Percentiles rank a stretch among this genome's conserved stretches.
Conservation (phyloP, 64 coral and sea anemone genomes). For the Pachyseris speciosa region DNA sequence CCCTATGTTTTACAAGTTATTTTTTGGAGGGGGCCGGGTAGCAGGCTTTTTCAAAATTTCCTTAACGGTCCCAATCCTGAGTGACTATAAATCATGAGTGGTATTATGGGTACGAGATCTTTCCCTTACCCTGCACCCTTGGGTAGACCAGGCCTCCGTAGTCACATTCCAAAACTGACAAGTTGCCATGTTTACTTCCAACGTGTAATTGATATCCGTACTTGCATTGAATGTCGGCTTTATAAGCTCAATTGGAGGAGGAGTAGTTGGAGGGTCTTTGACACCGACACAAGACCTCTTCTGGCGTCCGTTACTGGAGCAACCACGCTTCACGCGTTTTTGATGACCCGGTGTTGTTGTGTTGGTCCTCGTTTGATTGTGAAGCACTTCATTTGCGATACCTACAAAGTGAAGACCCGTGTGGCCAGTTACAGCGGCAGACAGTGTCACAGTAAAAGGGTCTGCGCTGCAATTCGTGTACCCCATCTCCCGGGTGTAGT, state of each 20-base stretch:
- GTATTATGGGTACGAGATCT: background rate
- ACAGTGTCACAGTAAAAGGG: conserved; percentile 74
- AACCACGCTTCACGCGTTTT: conserved; percentile 68
- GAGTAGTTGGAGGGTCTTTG: conserved; percentile 88
- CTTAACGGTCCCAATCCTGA: too few relatives aligned
- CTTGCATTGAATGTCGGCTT: conserved; percentile 56
- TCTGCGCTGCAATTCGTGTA: conserved; percentile 68
- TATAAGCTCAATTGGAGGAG: conserved; percentile 40
- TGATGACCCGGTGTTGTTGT: background rate
- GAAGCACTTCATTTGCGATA: conserved; percentile 10
- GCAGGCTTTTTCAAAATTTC: too few relatives aligned
- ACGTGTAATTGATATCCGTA: conserved; percentile 83
- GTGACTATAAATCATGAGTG: too few relatives aligned
- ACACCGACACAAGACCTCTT: conserved; percentile 94
- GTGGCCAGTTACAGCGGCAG: conserved; percentile 63
- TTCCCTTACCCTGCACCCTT: conserved; percentile 78
- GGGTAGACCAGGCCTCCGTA: conserved; percentile 64
- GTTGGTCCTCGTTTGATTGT: background rate
- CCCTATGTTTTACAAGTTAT: too few relatives aligned
- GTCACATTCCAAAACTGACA: conserved; percentile 88
- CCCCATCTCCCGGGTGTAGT: conserved; percentile 1
- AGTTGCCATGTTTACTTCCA: conserved; percentile 73
- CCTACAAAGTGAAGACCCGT: conserved; percentile 82
- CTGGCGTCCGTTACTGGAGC: conserved; percentile 45
- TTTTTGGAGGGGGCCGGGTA: too few relatives aligned